These are phyloP conservation scores for Sinonovacula constricta DNA, from an alignment of 1,140 invertebrate genomes.

Conservation along the genomic window DNA sequence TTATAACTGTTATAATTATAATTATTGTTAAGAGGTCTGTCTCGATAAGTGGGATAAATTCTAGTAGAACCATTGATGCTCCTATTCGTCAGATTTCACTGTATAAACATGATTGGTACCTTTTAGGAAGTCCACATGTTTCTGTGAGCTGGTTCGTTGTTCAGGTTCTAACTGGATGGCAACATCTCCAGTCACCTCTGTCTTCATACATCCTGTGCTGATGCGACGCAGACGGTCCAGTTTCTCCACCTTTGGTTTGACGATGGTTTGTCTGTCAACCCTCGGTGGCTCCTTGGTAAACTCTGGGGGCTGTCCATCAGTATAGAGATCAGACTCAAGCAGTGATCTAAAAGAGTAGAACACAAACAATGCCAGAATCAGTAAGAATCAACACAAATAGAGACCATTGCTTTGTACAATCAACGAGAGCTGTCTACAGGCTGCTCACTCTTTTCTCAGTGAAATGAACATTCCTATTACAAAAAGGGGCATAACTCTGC, in stretches of 20 bases:
- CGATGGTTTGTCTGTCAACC: constrained; percentile 64
- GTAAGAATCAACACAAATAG: no score
- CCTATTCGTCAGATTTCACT: no score
- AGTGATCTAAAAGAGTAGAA: constrained; percentile 39
- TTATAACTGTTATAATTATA: no score
- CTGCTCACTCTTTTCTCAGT: no score
- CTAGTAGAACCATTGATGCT: no score
- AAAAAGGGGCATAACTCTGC: not conserved
- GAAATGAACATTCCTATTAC: no score
- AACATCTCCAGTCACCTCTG: constrained; percentile 65
- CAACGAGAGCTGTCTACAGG: no score
- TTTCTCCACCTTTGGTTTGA: constrained; percentile 75
- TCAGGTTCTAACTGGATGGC: constrained; percentile 11
- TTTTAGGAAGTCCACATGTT: constrained; percentile 44
- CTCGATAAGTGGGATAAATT: no score
- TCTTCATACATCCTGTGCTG: constrained; percentile 78
- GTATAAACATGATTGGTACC: no score
- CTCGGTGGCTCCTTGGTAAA: constrained; percentile 71
- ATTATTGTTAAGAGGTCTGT: no score
- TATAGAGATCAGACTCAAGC: constrained; percentile 57
- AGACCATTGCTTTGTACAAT: no score
- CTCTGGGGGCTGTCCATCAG: constrained; percentile 56
- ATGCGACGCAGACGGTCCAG: constrained; percentile 71
- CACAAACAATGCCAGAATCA: not conserved
- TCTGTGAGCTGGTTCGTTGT: constrained; percentile 28